phyloP scores from a whole-genome alignment of 2,888 invertebrate genomes.

The Pristionchus exspectatus region DNA sequence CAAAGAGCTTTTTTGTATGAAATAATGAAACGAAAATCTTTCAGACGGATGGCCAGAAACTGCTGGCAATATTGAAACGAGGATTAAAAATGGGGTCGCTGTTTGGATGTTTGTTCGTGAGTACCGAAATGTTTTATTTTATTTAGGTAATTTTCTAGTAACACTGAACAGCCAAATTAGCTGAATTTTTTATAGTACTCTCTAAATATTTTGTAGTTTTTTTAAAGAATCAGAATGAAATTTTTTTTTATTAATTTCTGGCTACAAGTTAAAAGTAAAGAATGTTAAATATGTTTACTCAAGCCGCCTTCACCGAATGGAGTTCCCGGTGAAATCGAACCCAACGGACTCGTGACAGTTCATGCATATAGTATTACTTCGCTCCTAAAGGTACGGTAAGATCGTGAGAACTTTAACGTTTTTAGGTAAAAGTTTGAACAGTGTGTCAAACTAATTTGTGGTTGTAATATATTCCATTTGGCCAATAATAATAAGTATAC shows the following conservation, averaged over 20 bases:
- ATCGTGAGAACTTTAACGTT: not conserved
- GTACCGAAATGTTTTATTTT: conserved; percentile 64
- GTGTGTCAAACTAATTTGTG: too few species aligned
- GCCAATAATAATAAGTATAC: conserved; percentile 60
- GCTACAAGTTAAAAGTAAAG: too few species aligned
- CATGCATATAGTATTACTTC: conserved; percentile 95
- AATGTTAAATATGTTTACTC: not conserved
- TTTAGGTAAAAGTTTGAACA: not conserved
- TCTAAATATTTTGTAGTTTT: too few species aligned
- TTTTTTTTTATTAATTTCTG: too few species aligned
- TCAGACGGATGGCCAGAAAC: conserved; percentile 77
- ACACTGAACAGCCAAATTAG: too few species aligned
- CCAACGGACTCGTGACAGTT: conserved; percentile 89
- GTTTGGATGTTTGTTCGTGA: conserved; percentile 95
- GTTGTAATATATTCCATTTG: too few species aligned
- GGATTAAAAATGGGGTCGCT: conserved; percentile 92
- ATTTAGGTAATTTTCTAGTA: too few species aligned
- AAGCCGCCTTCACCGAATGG: conserved; percentile 88
- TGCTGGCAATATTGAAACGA: conserved; percentile 91
- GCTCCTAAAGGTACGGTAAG: conserved; percentile 84
- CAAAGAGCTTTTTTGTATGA: not conserved
- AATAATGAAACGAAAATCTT: not conserved
- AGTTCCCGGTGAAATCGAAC: conserved; percentile 87
- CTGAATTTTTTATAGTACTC: too few species aligned
- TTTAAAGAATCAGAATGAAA: too few species aligned